phyloP scores from a whole-genome alignment of 2,797 vertebrate species.

The Microcaecilia unicolor region DNA sequence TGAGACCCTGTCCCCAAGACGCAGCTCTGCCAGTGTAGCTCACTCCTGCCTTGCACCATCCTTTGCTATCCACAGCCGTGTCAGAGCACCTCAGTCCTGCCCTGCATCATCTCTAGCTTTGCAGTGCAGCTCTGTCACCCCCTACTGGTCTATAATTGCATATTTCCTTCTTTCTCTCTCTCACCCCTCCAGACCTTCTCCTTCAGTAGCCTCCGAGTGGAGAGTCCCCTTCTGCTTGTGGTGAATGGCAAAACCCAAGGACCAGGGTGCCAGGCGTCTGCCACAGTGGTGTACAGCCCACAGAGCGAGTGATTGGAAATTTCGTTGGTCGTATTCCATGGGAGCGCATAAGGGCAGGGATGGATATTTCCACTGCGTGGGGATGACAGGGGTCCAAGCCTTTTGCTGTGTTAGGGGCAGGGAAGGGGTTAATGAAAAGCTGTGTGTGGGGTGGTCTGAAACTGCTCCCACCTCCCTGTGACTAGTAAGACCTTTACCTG shows the following conservation, averaged over 20 bases:
- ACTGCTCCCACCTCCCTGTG: background rate
- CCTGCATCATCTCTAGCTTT: too few species aligned
- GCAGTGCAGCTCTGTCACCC: too few species aligned
- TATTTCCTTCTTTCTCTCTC: background rate
- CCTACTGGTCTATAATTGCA: too few species aligned
- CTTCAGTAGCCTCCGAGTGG: slow-evolving; percentile 79
- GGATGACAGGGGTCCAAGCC: background rate
- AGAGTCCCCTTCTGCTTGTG: slow-evolving; percentile 74
- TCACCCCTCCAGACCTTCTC: slow-evolving; percentile 55
- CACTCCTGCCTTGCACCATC: too few species aligned
- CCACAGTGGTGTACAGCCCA: slow-evolving; percentile 68
- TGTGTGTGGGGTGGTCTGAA: background rate
- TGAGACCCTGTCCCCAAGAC: too few species aligned
- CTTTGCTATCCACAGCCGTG: too few species aligned
- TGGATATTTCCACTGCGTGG: background rate
- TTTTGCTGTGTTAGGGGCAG: too few species aligned
- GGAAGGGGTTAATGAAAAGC: too few species aligned
- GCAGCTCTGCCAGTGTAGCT: too few species aligned
- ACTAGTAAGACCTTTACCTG: background rate
- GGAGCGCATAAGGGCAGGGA: background rate
- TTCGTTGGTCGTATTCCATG: background rate
- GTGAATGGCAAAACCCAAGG: slow-evolving; percentile 81
- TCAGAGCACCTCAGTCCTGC: too few species aligned
- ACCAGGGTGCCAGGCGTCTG: slow-evolving; percentile 66
- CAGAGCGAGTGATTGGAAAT: slow-evolving; percentile 61